These are phyloP conservation scores for Chromoteleia sp. DNA, from an alignment of 2,888 invertebrate genomes.

Conservation along the genomic window DNA sequence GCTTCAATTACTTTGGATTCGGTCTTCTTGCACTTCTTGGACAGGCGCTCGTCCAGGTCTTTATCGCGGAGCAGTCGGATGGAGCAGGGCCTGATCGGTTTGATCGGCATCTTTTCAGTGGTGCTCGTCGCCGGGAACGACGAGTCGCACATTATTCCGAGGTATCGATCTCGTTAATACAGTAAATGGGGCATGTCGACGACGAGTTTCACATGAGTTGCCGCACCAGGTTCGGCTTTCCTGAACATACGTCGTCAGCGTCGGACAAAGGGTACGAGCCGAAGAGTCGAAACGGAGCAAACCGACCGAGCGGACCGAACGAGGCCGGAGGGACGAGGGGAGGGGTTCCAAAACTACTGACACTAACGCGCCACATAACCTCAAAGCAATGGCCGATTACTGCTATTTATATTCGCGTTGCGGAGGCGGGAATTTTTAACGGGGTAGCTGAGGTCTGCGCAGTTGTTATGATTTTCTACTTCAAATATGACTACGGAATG, in stretches of 20 bases:
- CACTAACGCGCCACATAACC: constrained; percentile 53
- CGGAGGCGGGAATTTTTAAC: constrained; percentile 39
- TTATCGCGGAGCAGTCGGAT: constrained; percentile 79
- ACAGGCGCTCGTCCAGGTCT: constrained; percentile 78
- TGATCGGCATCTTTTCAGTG: constrained; percentile 65
- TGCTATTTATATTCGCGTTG: constrained; percentile 10
- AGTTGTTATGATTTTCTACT: background rate
- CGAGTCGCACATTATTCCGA: constrained; percentile 51
- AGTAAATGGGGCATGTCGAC: background rate
- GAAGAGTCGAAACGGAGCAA: background rate
- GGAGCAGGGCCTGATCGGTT: constrained; percentile 77
- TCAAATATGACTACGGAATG: background rate
- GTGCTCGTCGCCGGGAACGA: constrained; percentile 44
- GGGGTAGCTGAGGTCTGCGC: background rate
- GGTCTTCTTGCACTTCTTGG: constrained; percentile 77
- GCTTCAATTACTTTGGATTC: constrained; percentile 69
- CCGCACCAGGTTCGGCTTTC: too few relatives aligned
- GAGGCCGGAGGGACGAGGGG: constrained; percentile 11
- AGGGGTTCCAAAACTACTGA: constrained; percentile 24
- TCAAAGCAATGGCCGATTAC: constrained; percentile 28
- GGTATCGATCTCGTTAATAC: background rate
- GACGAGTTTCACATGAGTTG: constrained; percentile 2
- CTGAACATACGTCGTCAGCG: too few relatives aligned
- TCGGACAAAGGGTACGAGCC: background rate
- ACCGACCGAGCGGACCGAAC: constrained; percentile 12